Evolutionary conservation across 2,797 vertebrate genomes (phyloP).

Genomic region (Pempheris klunzingeri): DNA sequence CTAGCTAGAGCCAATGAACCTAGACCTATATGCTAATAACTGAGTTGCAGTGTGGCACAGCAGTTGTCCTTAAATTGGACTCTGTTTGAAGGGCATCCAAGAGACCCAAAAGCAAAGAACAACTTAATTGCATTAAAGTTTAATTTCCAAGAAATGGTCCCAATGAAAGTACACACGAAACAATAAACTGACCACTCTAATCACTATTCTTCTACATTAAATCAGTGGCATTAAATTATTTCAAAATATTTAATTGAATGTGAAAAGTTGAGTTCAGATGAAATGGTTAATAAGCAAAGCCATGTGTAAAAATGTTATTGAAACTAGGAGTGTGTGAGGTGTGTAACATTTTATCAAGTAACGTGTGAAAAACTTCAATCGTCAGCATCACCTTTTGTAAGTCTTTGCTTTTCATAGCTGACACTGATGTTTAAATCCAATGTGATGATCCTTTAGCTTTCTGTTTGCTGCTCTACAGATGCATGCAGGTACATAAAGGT

Average conservation of each 20-base stretch:
- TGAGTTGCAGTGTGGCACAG: constrained; percentile 6
- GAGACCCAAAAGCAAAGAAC: constrained; percentile 19
- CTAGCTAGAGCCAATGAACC: constrained; percentile 32
- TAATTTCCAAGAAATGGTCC: constrained; percentile 12
- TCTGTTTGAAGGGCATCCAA: constrained; percentile 30
- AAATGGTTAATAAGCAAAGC: too few species aligned
- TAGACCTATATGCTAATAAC: background rate
- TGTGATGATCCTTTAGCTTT: background rate
- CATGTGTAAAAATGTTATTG: too few species aligned
- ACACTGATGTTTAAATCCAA: background rate
- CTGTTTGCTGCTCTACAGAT: background rate
- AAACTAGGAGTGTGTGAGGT: too few species aligned
- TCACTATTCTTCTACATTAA: too few species aligned
- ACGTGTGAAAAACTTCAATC: background rate
- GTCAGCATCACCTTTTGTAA: background rate
- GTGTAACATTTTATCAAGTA: constrained; percentile 1
- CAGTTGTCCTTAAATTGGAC: constrained; percentile 13
- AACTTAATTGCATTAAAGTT: constrained; percentile 29
- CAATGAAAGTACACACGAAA: background rate
- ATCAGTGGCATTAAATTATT: background rate
- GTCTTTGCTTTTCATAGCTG: constrained; percentile 18
- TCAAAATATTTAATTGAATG: constrained; percentile 2
- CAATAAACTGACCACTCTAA: constrained; percentile 3
- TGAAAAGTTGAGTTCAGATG: background rate
- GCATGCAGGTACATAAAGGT: background rate